Conservation (phyloP, 2,888 invertebrate genomes). For the Aradus depressus region DNA sequence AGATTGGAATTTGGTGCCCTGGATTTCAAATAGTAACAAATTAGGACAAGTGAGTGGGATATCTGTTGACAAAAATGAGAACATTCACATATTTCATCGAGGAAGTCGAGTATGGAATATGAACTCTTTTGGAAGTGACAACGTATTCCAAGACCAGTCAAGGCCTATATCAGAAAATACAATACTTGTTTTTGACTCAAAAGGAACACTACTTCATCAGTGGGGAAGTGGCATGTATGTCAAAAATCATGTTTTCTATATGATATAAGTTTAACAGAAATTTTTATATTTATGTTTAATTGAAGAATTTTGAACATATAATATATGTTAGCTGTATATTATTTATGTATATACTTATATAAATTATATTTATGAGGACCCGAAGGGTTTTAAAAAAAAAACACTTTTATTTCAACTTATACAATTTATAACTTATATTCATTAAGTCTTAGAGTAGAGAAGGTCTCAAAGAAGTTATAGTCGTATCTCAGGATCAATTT, state of each 20-base stretch:
- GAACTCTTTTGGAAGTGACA: slow-evolving; percentile 45
- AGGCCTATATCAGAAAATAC: slow-evolving; percentile 50
- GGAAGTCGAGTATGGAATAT: slow-evolving; percentile 53
- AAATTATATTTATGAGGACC: too few relatives aligned
- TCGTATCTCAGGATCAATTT: too few relatives aligned
- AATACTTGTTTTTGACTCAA: slow-evolving; percentile 49
- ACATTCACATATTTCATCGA: slow-evolving; percentile 72
- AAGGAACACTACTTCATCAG: slow-evolving; percentile 48
- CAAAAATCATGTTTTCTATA: not conserved
- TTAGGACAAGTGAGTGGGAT: slow-evolving; percentile 76
- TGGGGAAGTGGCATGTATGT: slow-evolving; percentile 62
- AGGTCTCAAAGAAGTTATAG: too few relatives aligned
- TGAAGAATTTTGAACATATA: too few relatives aligned
- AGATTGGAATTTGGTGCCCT: slow-evolving; percentile 45
- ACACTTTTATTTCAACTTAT: too few relatives aligned
- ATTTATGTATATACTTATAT: too few relatives aligned
- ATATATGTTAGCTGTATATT: too few relatives aligned
- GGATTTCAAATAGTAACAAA: slow-evolving; percentile 33
- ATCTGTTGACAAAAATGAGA: slow-evolving; percentile 58
- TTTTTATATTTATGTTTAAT: too few relatives aligned
- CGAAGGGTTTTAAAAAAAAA: too few relatives aligned
- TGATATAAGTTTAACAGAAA: not conserved
- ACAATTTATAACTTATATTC: too few relatives aligned
- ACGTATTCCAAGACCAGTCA: slow-evolving; percentile 37
- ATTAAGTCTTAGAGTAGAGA: too few relatives aligned